A percentile compares a stretch with the other conserved stretches of the same genome.
These are phyloP conservation scores for Pyrrhosoma nymphula DNA, from an alignment of 2,888 invertebrate species.

Conservation along the genomic window DNA sequence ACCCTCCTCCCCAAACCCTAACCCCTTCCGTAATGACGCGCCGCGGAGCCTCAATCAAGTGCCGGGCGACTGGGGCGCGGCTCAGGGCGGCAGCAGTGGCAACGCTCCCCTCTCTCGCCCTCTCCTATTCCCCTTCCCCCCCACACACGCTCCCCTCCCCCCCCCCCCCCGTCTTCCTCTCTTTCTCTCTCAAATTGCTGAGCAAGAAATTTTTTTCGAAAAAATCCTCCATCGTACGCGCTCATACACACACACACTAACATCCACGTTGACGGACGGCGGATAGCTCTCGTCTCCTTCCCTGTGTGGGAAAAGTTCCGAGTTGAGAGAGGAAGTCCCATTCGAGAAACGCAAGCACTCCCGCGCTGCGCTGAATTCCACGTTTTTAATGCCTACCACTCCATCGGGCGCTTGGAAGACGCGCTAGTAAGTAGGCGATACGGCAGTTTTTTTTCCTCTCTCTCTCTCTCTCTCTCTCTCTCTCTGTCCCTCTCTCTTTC, in stretches of 20 bases:
- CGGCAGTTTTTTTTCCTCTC: not conserved
- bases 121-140: not conserved
- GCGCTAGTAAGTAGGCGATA: not conserved
- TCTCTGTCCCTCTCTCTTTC: no score
- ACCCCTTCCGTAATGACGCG: not conserved
- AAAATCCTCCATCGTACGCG: not conserved
- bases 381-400: not conserved
- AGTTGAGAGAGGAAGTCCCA: not conserved
- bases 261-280: not conserved
- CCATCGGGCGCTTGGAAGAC: not conserved
- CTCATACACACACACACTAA: no score
- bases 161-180: not conserved
- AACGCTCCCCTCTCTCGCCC: not conserved
- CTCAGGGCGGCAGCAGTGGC: not conserved
- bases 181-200: not conserved
- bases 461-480: no score
- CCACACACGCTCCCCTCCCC: not conserved
- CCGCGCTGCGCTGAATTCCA: conserved; percentile 1
- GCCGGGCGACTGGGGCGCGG: not conserved
- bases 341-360: conserved; percentile 9
- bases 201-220: not conserved
- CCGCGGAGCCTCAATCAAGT: not conserved
- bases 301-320: not conserved
- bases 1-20: no score
- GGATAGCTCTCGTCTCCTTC: not conserved